Conservation (phyloP, 2,888 invertebrate species). For the Caenorhabditis sp. region DNA sequence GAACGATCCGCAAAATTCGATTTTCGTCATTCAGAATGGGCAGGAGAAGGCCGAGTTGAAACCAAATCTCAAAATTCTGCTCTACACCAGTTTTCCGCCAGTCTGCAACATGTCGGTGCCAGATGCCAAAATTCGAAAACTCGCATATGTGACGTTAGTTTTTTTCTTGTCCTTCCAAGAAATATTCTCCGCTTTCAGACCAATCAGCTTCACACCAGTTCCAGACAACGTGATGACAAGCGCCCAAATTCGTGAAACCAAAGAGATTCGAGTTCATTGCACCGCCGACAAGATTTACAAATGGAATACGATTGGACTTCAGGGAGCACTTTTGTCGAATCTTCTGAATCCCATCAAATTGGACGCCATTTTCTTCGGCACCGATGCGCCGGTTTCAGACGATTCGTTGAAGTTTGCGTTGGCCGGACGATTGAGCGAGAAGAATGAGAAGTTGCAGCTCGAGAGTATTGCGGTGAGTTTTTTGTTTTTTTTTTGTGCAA, state of each 20-base stretch:
- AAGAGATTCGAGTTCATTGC: constrained; percentile 28
- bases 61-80: constrained; percentile 19
- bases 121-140: constrained; percentile 9
- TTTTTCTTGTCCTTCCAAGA: not conserved
- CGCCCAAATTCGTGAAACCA: constrained; percentile 14
- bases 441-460: not conserved
- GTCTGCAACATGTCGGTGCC: constrained; percentile 6
- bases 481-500: not conserved
- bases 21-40: constrained; percentile 26
- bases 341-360: constrained; percentile 36
- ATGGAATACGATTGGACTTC: constrained; percentile 49
- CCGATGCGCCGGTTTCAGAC: constrained; percentile 10
- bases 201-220: constrained; percentile 2
- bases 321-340: constrained; percentile 49
- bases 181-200: constrained; percentile 11
- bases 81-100: constrained; percentile 37
- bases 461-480: constrained; percentile 16
- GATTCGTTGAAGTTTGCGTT: constrained; percentile 30
- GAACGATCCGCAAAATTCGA: constrained; percentile 1
- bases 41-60: constrained; percentile 25
- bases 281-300: constrained; percentile 54
- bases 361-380: constrained; percentile 33
- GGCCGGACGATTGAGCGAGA: constrained; percentile 3
- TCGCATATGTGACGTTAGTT: constrained; percentile 28
- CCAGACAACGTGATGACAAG: constrained; percentile 19